Base-by-base conservation (phyloP, 2,797 vertebrate species). In the Hippocampus kuda region DNA sequence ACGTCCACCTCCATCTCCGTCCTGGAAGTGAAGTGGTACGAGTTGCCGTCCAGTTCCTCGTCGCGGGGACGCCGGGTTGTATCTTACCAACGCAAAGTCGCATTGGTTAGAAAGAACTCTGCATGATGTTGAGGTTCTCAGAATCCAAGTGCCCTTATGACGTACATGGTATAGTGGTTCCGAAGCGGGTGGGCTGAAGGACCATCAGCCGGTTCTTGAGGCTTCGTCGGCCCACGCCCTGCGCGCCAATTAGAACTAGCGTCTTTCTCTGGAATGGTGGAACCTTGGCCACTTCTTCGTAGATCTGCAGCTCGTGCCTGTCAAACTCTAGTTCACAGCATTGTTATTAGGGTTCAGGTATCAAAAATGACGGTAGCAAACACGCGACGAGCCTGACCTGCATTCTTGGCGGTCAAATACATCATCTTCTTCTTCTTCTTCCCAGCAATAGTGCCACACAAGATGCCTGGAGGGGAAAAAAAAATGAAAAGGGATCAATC, bases 381-480 rank as follows among this genome's bases (percentile, higher is more conserved):
- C 26, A 44, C 26, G 12, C 7, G 15, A 57, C 44, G 26, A 27
- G 49, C 44, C 75, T 71, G 75, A 96, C 97, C 96, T 92, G 96
- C 95, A 77, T 98, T 99, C 89, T 92, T 95, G 71, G 96, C 96
- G 27, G 95, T 97, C 71, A 99, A 90, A 79, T 99, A 99, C 96
- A 99, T 99, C 94, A 96, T 98, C 83, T 95, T 98, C 84, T 98
- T 98, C 91, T 98, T 99, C 89, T 96, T 98, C 81, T 98, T 98
- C 79, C 92, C 94, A 79, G 92, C 93, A 82, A 98, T 86, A 70
- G 96, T 94, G 78, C 96, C 96, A 69, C 97, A 99, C 74, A 99
- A 93, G 69, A 94, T 94, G 66, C 95, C 96, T 99, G 44, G 4
- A 7, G 48, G 15, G 15, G 20, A 3, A 70, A 75, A 72, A 26